These are phyloP conservation scores for Scaptomyza montana DNA, from an alignment of 1,140 invertebrate species.

Conservation along the genomic window DNA sequence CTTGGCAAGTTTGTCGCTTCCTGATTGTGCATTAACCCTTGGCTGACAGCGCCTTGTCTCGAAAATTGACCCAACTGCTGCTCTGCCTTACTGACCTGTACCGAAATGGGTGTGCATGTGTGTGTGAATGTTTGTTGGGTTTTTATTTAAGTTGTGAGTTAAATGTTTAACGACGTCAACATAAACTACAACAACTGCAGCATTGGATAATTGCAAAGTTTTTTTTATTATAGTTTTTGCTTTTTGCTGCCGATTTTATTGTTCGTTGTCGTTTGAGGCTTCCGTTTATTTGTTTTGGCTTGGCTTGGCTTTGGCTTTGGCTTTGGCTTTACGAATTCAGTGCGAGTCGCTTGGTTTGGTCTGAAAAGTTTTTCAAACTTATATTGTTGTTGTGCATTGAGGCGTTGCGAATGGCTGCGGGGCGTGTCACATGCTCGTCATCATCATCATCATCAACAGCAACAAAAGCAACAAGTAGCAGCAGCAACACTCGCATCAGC, in stretches of 20 bases:
- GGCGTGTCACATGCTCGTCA: slow-evolving; percentile 78
- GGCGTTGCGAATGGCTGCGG: slow-evolving; percentile 71
- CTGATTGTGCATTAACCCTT: slow-evolving; percentile 38
- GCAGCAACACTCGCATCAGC: slow-evolving; percentile 9
- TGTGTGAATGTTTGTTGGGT: slow-evolving; percentile 37
- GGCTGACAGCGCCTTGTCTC: slow-evolving; percentile 6
- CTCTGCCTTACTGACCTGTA: slow-evolving; percentile 43
- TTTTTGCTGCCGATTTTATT: background rate
- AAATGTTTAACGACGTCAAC: slow-evolving; percentile 32
- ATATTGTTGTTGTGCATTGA: slow-evolving; percentile 69
- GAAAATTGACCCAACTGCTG: slow-evolving; percentile 30
- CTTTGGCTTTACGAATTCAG: slow-evolving; percentile 62
- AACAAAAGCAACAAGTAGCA: slow-evolving; percentile 29
- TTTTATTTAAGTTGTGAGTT: slow-evolving; percentile 40
- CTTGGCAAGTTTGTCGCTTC: slow-evolving; percentile 9
- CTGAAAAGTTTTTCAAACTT: slow-evolving; percentile 64
- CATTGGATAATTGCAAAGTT: slow-evolving; percentile 64
- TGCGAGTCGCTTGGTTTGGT: slow-evolving; percentile 47
- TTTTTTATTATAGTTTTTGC: slow-evolving; percentile 36
- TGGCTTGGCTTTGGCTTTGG: slow-evolving; percentile 45
- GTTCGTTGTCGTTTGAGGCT: slow-evolving; percentile 42
- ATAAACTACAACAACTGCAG: slow-evolving; percentile 38
- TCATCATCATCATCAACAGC: slow-evolving; percentile 36
- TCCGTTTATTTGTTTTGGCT: slow-evolving; percentile 73
- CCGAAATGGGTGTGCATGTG: slow-evolving; percentile 38